Conservation (phyloP, 1,140 invertebrate species). For the Luehdorfia chinensis region DNA sequence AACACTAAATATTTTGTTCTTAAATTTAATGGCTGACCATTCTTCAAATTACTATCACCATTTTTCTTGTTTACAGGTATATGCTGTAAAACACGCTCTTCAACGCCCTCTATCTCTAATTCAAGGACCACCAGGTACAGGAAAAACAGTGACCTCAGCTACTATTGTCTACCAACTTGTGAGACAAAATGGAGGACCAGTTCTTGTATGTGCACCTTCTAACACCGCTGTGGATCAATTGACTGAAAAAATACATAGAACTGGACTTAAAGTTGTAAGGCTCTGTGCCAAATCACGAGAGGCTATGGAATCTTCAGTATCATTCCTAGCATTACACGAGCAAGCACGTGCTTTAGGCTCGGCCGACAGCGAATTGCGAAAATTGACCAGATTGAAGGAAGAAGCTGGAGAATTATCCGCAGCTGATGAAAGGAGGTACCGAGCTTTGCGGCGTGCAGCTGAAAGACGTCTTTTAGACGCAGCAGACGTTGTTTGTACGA, state of each 20-base stretch:
- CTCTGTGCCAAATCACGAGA: slow-evolving; percentile 99
- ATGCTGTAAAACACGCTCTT: slow-evolving; percentile 99
- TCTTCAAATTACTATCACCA: no score
- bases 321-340: slow-evolving; percentile 97
- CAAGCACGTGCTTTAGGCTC: slow-evolving; percentile 97
- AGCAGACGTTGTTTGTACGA: slow-evolving; percentile 99
- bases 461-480: slow-evolving; percentile 96
- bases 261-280: slow-evolving; percentile 97
- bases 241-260: slow-evolving; percentile 98
- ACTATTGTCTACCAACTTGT: slow-evolving; percentile 99
- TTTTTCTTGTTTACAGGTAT: slow-evolving; percentile 81
- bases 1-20: no score
- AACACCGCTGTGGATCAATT: slow-evolving; percentile 99
- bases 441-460: slow-evolving; percentile 92
- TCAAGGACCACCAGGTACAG: slow-evolving; percentile 96
- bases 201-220: slow-evolving; percentile 98
- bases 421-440: slow-evolving; percentile 96
- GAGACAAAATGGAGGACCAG: slow-evolving; percentile 95
- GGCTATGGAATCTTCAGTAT: slow-evolving; percentile 98
- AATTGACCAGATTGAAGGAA: slow-evolving; percentile 97
- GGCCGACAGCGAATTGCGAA: slow-evolving; percentile 91
- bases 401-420: slow-evolving; percentile 97
- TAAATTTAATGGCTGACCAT: no score
- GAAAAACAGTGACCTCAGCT: slow-evolving; percentile 99
- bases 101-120: slow-evolving; percentile 98